phyloP scores from a whole-genome alignment of 1,140 invertebrate genomes.

The Laupala kohalensis region DNA sequence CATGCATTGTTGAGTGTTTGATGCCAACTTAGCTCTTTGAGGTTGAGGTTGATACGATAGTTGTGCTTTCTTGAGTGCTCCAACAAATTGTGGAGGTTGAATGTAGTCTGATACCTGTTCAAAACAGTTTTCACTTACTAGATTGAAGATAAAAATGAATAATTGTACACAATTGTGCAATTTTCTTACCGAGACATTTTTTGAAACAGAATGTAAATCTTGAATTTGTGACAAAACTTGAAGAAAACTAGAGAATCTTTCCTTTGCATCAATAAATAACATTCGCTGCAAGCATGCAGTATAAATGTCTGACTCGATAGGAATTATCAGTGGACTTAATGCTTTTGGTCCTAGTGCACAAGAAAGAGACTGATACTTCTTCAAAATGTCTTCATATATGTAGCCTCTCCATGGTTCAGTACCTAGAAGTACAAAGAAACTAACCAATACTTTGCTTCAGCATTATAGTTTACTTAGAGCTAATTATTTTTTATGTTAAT shows the following conservation, averaged over 20 bases:
- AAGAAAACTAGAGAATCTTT: neutral
- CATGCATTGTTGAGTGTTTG: neutral
- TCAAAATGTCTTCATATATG: neutral
- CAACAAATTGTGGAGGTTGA: neutral
- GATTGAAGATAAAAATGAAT: no score
- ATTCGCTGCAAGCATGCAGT: neutral
- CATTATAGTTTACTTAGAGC: no score
- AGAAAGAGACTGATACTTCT: neutral
- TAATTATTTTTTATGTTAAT: no score
- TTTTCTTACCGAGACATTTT: neutral
- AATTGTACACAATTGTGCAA: no score
- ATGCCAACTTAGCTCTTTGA: neutral
- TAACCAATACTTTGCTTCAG: no score
- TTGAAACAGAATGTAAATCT: neutral
- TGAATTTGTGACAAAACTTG: neutral
- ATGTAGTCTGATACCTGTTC: neutral
- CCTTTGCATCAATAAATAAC: neutral
- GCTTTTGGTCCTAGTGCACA: neutral
- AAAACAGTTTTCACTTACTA: neutral
- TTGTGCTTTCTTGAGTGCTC: neutral
- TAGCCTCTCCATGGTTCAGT: neutral
- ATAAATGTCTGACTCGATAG: neutral
- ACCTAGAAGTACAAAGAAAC: no score
- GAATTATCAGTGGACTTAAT: neutral
- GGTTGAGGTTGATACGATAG: neutral